Evolutionary conservation across 2,797 vertebrate species (phyloP).

Genomic region (Intellagama lesueurii): DNA sequence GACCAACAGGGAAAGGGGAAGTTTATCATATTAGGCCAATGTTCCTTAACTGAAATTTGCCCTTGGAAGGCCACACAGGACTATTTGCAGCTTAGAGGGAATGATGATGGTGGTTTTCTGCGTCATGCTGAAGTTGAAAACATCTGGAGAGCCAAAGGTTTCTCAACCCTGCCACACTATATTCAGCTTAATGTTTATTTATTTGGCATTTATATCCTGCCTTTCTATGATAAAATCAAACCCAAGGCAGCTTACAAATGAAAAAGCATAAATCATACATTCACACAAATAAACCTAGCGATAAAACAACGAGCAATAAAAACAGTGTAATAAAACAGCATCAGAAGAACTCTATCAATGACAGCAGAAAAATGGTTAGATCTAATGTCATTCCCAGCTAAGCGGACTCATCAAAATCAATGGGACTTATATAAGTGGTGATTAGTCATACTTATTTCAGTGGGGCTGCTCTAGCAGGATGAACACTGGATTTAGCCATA

Average conservation of each 20-base stretch:
- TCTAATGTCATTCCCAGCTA: background rate
- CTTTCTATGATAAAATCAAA: constrained; percentile 4
- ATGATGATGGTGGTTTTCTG: too few relatives aligned
- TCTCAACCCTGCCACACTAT: background rate
- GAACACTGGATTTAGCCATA: too few relatives aligned
- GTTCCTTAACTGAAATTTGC: too few relatives aligned
- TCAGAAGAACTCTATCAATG: background rate
- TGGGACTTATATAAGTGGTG: too few relatives aligned
- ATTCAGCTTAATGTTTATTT: background rate
- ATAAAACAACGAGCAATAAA: background rate
- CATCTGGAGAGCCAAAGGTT: background rate
- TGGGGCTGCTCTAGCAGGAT: too few relatives aligned
- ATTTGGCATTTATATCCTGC: background rate
- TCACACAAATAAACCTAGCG: background rate
- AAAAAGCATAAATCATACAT: background rate
- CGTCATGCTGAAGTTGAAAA: background rate
- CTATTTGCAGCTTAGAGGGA: too few relatives aligned
- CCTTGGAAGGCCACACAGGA: too few relatives aligned
- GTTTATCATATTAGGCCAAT: too few relatives aligned
- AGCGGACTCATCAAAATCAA: background rate
- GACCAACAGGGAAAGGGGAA: too few relatives aligned
- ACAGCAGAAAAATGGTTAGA: background rate
- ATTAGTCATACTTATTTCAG: too few relatives aligned
- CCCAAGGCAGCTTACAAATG: background rate
- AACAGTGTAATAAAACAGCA: background rate